A percentile compares a stretch with the other conserved stretches of the same genome.
Evolutionary conservation across 2,797 vertebrate genomes (phyloP).

Genomic region (Phaenicophaeus curvirostris): DNA sequence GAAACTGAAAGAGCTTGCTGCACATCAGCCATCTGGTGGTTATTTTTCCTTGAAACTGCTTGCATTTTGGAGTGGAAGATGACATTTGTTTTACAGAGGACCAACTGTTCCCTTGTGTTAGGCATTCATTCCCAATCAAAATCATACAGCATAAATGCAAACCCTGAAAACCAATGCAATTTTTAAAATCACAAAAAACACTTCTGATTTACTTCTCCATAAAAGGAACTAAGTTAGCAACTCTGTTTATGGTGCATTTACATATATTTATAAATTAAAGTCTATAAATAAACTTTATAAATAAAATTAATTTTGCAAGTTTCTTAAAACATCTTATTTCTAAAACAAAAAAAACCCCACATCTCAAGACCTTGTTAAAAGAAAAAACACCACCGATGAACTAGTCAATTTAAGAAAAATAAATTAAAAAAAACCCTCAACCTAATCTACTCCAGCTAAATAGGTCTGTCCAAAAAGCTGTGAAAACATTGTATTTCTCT

Average conservation of each 20-base stretch:
- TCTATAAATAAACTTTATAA: too few relatives aligned
- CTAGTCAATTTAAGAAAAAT: background rate
- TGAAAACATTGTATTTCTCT: background rate
- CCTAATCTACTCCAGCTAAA: background rate
- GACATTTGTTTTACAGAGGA: constrained; percentile 7
- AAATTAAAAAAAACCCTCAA: background rate
- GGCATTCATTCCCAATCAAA: background rate
- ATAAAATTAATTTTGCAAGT: too few relatives aligned
- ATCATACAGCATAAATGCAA: background rate
- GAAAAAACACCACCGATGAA: background rate
- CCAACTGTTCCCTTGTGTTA: background rate
- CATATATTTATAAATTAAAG: background rate
- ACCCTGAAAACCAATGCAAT: background rate
- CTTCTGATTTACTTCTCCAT: background rate
- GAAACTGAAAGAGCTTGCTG: background rate
- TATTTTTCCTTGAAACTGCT: background rate
- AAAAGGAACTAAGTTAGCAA: background rate
- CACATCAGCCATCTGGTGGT: background rate
- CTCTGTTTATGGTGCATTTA: background rate
- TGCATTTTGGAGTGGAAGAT: background rate
- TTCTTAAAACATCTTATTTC: background rate
- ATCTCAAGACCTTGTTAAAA: background rate
- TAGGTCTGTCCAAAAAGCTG: background rate
- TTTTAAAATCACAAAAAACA: background rate
- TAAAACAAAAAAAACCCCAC: background rate